Percentiles rank a stretch among this genome's conserved stretches.
Conservation (phyloP, 2,888 invertebrate genomes). For the Agrochola macilenta region DNA sequence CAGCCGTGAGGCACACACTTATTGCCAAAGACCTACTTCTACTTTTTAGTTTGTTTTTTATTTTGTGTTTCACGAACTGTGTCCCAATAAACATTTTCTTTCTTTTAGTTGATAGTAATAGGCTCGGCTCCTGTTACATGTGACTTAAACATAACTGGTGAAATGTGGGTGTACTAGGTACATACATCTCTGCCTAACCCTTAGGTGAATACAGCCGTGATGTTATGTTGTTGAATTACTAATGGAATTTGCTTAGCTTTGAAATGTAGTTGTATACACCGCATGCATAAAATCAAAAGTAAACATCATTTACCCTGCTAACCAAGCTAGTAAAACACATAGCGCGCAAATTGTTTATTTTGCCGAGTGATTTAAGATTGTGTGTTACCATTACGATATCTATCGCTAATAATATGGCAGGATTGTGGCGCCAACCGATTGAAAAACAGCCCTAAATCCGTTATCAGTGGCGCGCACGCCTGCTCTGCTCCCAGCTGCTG, state of each 20-base stretch:
- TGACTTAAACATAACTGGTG: too few relatives aligned
- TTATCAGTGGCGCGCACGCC: conserved; percentile 82
- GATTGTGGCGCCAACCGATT: conserved; percentile 75
- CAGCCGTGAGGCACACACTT: too few relatives aligned
- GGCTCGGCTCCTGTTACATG: too few relatives aligned
- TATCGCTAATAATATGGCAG: conserved; percentile 76
- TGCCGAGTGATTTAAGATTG: conserved; percentile 65
- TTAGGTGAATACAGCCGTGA: too few relatives aligned
- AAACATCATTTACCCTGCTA: conserved; percentile 43
- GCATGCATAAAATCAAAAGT: conserved; percentile 53
- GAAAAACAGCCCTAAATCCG: conserved; percentile 83
- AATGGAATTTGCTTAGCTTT: conserved; percentile 24
- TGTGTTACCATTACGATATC: conserved; percentile 65
- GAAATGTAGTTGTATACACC: conserved; percentile 35
- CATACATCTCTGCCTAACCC: too few relatives aligned
- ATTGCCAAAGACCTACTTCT: too few relatives aligned
- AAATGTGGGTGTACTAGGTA: too few relatives aligned
- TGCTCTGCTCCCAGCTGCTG: conserved; percentile 72
- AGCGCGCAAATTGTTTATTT: conserved; percentile 63
- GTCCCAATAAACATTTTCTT: too few relatives aligned
- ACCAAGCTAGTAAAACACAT: conserved; percentile 49
- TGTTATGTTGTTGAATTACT: neutral
- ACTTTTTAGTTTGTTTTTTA: too few relatives aligned
- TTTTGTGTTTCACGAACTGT: too few relatives aligned
- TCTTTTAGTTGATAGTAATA: too few relatives aligned